A percentile compares a stretch with the other conserved stretches of the same genome.
phyloP scores from a whole-genome alignment of 1,140 invertebrate species.

The Zaprionus gabonicus region DNA sequence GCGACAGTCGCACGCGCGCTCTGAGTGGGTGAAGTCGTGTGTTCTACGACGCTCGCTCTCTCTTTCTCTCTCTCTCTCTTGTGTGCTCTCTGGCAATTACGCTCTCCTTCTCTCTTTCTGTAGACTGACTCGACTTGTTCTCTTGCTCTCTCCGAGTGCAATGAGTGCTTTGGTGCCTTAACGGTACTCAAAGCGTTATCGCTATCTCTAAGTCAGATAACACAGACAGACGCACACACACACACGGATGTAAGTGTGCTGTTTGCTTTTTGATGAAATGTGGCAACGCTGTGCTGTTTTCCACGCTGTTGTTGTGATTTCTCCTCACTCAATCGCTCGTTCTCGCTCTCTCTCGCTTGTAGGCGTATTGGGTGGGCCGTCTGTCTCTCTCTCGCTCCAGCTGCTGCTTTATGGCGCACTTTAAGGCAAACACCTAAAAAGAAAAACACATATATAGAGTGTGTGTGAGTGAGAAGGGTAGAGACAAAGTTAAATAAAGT shows the following conservation, averaged over 20 bases:
- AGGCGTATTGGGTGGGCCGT: slow-evolving; percentile 71
- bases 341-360: slow-evolving; percentile 42
- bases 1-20: slow-evolving; percentile 40
- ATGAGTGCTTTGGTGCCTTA: slow-evolving; percentile 48
- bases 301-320: slow-evolving; percentile 64
- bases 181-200: slow-evolving; percentile 66
- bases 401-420: slow-evolving; percentile 73
- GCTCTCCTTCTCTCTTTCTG: background rate
- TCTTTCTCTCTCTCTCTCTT: slow-evolving; percentile 16
- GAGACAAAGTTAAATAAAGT: slow-evolving; percentile 73
- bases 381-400: background rate
- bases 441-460: slow-evolving; percentile 14
- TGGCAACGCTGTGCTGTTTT: slow-evolving; percentile 57
- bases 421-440: slow-evolving; percentile 79
- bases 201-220: slow-evolving; percentile 70
- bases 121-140: background rate
- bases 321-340: slow-evolving; percentile 31
- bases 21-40: slow-evolving; percentile 35
- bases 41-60: slow-evolving; percentile 12
- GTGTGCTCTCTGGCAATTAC: slow-evolving; percentile 17
- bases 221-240: slow-evolving; percentile 5
- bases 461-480: slow-evolving; percentile 18
- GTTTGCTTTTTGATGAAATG: slow-evolving; percentile 57
- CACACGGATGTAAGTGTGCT: slow-evolving; percentile 20
- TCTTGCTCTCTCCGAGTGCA: slow-evolving; percentile 37